Base-by-base conservation (phyloP, 2,888 invertebrate species). In the Agrochola circellaris region DNA sequence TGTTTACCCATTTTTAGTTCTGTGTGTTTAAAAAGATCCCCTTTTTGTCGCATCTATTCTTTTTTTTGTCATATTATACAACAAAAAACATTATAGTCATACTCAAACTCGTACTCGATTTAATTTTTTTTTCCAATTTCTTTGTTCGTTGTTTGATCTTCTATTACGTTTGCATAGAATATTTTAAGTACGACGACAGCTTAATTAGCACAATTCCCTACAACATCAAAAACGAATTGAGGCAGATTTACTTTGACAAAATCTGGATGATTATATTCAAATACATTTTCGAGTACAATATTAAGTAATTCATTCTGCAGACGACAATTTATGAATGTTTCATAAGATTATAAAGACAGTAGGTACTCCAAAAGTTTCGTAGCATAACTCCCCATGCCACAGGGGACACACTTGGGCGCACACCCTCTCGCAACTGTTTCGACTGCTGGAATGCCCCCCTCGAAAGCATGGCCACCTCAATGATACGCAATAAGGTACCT, bases 381-480 rank as follows among this genome's bases (percentile, higher is more conserved):
- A 64, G 73, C 67, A 65, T 67, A 65, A 26, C 73, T 64, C 83
- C 79, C 73, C 70, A 65, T 73, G 75, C 71, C 77, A 67, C 86
- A 84, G 87, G 89, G 91, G 95, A 93, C 90, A 95, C 95, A 95
- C 92, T 94, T 86, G 90, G 91, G 48, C 90, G 95, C 91, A 88
- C 96, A 96, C 96, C 96, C 96, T 91, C 88, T 74, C 73, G 82
- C 86, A 79, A 86, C 75, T 66, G 74, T 84, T 84, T 73, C 64
- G 58, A 87, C 84, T 89, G 83, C 76, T 73, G 92, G 92, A 93
- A 94, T 93, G 89, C 90, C 86, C 84, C 86, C 78, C 73, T 38
- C 56, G 45, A 82, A 83, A 76, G n/a, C 62, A 75, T 81, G 66
- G 81, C 78, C 77, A 84, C 86, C 81, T 77, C 38, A 61, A 51